Percentiles rank a stretch among this genome's conserved stretches.
phyloP scores from a whole-genome alignment of 2,113 vertebrate species.

The Pica pica region DNA sequence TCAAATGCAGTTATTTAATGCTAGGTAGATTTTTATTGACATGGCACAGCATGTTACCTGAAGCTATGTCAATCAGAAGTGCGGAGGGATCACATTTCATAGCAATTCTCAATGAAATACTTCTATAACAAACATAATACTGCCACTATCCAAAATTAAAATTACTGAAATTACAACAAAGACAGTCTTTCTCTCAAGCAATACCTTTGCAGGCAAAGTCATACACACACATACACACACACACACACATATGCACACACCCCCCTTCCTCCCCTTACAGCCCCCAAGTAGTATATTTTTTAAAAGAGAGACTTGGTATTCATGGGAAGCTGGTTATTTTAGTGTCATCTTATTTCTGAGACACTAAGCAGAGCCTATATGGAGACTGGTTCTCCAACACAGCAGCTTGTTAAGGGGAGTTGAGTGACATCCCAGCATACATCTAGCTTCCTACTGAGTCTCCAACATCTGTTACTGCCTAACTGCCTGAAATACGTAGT shows the following conservation, averaged over 20 bases:
- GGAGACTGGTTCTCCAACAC: constrained; percentile 62
- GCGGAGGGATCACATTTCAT: neutral
- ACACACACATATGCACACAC: neutral
- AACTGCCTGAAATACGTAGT: constrained; percentile 57
- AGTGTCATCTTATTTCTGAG: constrained; percentile 63
- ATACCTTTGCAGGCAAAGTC: neutral
- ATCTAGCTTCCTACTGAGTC: constrained; percentile 68
- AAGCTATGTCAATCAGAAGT: constrained; percentile 2
- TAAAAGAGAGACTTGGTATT: constrained; percentile 27
- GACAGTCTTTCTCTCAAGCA: neutral
- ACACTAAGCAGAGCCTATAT: constrained; percentile 62
- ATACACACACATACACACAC: neutral
- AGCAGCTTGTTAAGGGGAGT: constrained; percentile 69
- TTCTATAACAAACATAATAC: neutral
- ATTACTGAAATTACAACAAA: neutral
- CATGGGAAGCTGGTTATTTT: constrained; percentile 62
- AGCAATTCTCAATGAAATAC: neutral
- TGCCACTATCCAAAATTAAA: neutral
- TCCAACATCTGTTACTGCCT: constrained; percentile 71
- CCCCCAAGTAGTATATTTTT: neutral
- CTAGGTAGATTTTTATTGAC: constrained; percentile 41
- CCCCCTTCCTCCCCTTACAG: neutral
- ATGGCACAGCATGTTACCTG: neutral
- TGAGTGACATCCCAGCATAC: constrained; percentile 66
- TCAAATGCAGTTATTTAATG: constrained; percentile 37